Evolutionary conservation across 1,140 invertebrate species (phyloP).

Genomic region (Drosophila lacteicornis): DNA sequence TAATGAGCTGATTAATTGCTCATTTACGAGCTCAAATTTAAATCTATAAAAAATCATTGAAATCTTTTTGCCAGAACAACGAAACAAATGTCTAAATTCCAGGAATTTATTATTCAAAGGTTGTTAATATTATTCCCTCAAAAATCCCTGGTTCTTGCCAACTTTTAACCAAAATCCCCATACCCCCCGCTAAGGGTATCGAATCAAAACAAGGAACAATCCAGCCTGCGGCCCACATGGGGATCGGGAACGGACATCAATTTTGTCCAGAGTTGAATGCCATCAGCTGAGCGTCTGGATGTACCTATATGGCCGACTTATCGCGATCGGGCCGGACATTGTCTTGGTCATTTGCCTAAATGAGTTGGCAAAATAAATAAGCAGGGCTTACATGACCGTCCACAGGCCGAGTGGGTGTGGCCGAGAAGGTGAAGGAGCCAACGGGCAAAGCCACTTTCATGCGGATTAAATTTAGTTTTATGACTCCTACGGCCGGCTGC

Average conservation of each 20-base stretch:
- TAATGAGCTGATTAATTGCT: too few relatives aligned
- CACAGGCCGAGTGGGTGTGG: slow-evolving; percentile 56
- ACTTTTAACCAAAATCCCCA: neutral
- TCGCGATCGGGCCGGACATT: slow-evolving; percentile 61
- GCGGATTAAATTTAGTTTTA: slow-evolving; percentile 79
- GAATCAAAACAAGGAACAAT: slow-evolving; percentile 33
- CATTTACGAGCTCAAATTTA: too few relatives aligned
- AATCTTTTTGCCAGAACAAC: too few relatives aligned
- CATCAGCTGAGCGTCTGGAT: slow-evolving; percentile 34
- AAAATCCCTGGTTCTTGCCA: neutral
- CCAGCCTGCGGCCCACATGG: slow-evolving; percentile 10
- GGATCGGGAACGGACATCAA: slow-evolving; percentile 39
- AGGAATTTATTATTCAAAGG: neutral
- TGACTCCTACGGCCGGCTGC: slow-evolving; percentile 38
- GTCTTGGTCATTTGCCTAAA: slow-evolving; percentile 78
- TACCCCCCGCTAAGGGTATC: slow-evolving; percentile 28
- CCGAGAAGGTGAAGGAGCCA: slow-evolving; percentile 44
- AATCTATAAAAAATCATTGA: too few relatives aligned
- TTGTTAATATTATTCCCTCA: neutral
- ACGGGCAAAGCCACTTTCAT: slow-evolving; percentile 53
- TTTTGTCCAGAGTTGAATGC: slow-evolving; percentile 77
- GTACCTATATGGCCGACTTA: slow-evolving; percentile 42
- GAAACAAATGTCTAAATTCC: neutral
- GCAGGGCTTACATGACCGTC: slow-evolving; percentile 47
- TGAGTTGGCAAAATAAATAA: slow-evolving; percentile 72